Percentiles rank a stretch among this genome's conserved stretches.
Evolutionary conservation across 2,888 invertebrate genomes (phyloP).

Genomic region (Cyclophora punctaria): DNA sequence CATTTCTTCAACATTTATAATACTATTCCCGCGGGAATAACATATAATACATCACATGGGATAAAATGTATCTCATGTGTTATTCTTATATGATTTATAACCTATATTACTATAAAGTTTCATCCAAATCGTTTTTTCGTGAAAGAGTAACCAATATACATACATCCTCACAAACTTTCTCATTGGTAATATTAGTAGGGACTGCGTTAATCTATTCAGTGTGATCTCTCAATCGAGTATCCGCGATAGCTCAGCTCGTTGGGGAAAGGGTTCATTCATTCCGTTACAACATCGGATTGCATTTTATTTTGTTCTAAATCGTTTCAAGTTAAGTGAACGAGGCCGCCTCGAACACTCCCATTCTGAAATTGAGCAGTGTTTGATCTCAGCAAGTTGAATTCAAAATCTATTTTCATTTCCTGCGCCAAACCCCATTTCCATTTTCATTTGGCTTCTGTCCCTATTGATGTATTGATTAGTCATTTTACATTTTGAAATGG

Average conservation of each 20-base stretch:
- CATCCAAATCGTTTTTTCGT: too few species aligned
- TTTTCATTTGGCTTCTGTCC: constrained; percentile 33
- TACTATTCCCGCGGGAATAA: too few species aligned
- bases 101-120: too few species aligned
- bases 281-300: constrained; percentile 5
- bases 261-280: constrained; percentile 2
- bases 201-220: not conserved
- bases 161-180: too few species aligned
- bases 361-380: constrained; percentile 26
- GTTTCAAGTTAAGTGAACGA: constrained; percentile 14
- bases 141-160: too few species aligned
- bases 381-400: constrained; percentile 34
- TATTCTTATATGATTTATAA: too few species aligned
- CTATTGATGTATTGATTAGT: constrained; percentile 34
- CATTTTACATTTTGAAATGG: constrained; percentile 30
- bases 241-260: not conserved
- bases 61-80: too few species aligned
- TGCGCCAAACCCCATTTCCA: constrained; percentile 31
- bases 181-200: too few species aligned
- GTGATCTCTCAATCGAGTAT: constrained; percentile 15
- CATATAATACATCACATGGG: too few species aligned
- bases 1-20: too few species aligned
- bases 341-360: constrained; percentile 3
- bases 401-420: constrained; percentile 39
- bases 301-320: constrained; percentile 23